A percentile compares a stretch with the other conserved stretches of the same genome.
Evolutionary conservation across 2,797 vertebrate species (phyloP).

Genomic region (Vespertilio murinus): DNA sequence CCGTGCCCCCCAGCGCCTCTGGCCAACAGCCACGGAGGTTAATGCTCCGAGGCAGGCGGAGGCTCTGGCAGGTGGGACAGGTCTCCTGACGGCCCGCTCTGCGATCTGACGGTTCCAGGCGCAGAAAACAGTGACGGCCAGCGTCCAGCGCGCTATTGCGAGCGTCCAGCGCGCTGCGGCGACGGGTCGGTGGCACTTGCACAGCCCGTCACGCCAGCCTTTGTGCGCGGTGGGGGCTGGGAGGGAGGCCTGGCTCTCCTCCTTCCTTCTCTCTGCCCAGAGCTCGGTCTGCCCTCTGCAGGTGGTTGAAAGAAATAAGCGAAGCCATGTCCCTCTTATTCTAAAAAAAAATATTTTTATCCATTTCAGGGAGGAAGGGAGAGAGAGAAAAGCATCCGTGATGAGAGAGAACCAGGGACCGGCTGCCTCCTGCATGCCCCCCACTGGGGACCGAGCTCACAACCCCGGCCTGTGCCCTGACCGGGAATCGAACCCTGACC

Average conservation of each 20-base stretch:
- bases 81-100: slow-evolving; percentile 58
- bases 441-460: too few relatives aligned
- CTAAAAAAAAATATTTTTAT: too few relatives aligned
- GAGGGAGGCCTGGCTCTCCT: not conserved
- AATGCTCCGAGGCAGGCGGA: not conserved
- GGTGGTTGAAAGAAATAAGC: not conserved
- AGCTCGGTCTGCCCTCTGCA: not conserved
- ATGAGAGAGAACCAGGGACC: too few relatives aligned
- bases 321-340: not conserved
- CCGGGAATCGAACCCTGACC: too few relatives aligned
- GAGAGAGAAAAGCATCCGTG: too few relatives aligned
- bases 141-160: slow-evolving; percentile 8
- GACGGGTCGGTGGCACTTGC: slow-evolving; percentile 34
- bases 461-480: too few relatives aligned
- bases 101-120: slow-evolving; percentile 63
- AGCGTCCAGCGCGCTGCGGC: slow-evolving; percentile 26
- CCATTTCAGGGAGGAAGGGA: too few relatives aligned
- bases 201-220: slow-evolving; percentile 56
- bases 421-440: too few relatives aligned
- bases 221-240: not conserved
- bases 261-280: not conserved
- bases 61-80: slow-evolving; percentile 7
- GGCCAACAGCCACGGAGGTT: slow-evolving; percentile 33
- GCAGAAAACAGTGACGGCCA: slow-evolving; percentile 51
- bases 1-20: not conserved